Conservation (phyloP, 1,140 invertebrate genomes). For the Musca domestica region DNA sequence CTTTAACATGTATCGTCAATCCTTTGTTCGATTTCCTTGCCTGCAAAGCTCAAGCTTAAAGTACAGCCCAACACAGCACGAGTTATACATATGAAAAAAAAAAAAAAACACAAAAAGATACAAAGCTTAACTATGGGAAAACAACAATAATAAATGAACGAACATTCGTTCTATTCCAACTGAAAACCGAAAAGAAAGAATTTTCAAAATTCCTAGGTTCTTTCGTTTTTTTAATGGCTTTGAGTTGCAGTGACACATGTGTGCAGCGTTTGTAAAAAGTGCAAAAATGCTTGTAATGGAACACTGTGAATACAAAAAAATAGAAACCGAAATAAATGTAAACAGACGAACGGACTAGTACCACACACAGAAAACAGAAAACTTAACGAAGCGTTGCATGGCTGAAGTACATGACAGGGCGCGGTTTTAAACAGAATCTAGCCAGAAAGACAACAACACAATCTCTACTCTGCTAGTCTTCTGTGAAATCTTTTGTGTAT, state of each 20-base stretch:
- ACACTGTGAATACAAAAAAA: slow-evolving; percentile 1
- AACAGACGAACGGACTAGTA: background rate
- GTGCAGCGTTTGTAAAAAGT: too few species aligned
- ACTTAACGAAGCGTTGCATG: slow-evolving; percentile 5
- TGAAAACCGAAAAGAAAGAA: background rate
- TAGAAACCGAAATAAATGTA: background rate
- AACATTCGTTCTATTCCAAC: background rate
- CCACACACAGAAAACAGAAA: background rate
- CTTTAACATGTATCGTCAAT: background rate
- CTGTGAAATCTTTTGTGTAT: too few species aligned
- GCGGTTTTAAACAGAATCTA: slow-evolving; percentile 1
- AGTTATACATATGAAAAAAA: too few species aligned
- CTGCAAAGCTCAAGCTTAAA: background rate
- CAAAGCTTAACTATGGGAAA: background rate
- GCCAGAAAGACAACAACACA: too few species aligned
- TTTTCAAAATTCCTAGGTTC: background rate
- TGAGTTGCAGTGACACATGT: slow-evolving; percentile 11
- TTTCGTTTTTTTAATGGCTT: too few species aligned
- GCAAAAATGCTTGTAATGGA: slow-evolving; percentile 4
- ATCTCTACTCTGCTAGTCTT: too few species aligned
- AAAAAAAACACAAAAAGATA: too few species aligned
- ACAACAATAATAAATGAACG: too few species aligned
- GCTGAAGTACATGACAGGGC: slow-evolving; percentile 18
- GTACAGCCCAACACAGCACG: background rate
- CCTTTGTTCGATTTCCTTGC: slow-evolving; percentile 1